Evolutionary conservation across 2,888 invertebrate genomes (phyloP), one percentile per base, ranked within the genome.

Genomic region (Ecliptopera silaceata): DNA sequence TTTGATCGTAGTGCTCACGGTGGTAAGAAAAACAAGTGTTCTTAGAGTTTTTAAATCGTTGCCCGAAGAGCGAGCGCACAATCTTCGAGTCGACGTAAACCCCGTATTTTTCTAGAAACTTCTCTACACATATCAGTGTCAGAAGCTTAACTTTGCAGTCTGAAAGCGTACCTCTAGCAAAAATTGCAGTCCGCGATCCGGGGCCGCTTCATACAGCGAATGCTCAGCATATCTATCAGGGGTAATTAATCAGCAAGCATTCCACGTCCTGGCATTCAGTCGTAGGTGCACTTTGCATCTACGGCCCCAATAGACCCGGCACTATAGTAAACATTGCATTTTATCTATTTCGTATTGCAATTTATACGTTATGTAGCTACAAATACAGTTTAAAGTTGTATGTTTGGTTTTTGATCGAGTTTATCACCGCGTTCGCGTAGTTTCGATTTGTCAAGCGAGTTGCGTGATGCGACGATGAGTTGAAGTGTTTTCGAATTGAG

Each of bases 401-500:
- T 50, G 45, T 17, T 31, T 1, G 10, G n/a, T 15, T 20, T 29
- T 39, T 18, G 50, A 54, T 59, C 46, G 50, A 54, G 54, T 59
- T 59, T 59, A 59, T 51, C 50, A 59, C 47, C 59, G 54, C 45
- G 56, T 63, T 61, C 63, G 71, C 70, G 70, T 74, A 74, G 75
- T 74, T 76, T 63, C 69, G 65, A 69, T 75, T 69, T 71, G 72
- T 68, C 63, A 64, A 64, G 53, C 61, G 60, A 68, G 73, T 79
- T 79, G 76, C 79, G 82, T 72, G 82, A 79, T 79, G 71, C 70
- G 72, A 67, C 75, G 77, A 82, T 79, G 79, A 79, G 82, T 76
- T 77, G 70, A 80, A 84, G 82, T 83, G 84, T 83, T 82, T 79
- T 79, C 75, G 75, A 80, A 84, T 83, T 76, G 84, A 82, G 84